Evolutionary conservation across 2,888 invertebrate genomes (phyloP).

Genomic region (Celastrina argiolus): DNA sequence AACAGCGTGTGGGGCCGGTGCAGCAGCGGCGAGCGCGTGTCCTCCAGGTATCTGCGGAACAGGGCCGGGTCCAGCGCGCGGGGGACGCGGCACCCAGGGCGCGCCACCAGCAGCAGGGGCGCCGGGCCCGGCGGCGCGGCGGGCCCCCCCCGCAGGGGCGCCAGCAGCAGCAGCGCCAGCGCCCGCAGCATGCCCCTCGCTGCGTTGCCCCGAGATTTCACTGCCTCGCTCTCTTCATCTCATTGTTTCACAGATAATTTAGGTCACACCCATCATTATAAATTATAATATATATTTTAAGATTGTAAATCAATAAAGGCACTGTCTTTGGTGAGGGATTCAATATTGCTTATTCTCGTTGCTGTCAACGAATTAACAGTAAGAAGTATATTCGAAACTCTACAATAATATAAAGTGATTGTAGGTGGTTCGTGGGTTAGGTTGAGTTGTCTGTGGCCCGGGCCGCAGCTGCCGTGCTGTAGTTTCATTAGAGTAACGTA

Average conservation of each 20-base stretch:
- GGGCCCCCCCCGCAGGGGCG: conserved; percentile 47
- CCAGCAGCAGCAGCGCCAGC: conserved; percentile 46
- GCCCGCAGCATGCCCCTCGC: conserved; percentile 33
- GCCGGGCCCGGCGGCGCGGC: conserved; percentile 29
- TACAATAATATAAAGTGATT: too few relatives aligned
- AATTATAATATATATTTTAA: neutral
- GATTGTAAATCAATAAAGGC: neutral
- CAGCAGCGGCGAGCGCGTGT: conserved; percentile 28
- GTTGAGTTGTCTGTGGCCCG: neutral
- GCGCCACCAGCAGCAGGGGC: conserved; percentile 50
- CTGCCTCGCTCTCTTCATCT: conserved; percentile 39
- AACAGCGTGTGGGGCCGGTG: conserved; percentile 36
- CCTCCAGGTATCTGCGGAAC: conserved; percentile 32
- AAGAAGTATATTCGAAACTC: too few relatives aligned
- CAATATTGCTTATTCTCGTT: neutral
- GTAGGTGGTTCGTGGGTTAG: too few relatives aligned
- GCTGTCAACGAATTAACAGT: neutral
- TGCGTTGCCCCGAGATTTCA: conserved; percentile 52
- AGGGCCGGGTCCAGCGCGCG: conserved; percentile 39
- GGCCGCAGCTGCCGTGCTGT: neutral
- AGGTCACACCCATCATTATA: conserved; percentile 5
- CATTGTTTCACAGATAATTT: conserved; percentile 27
- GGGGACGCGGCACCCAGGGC: conserved; percentile 42
- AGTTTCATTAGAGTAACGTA: neutral
- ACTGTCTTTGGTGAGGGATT: neutral